Conservation (phyloP, 2,113 vertebrate genomes). For the Eonycteris spelaea region DNA sequence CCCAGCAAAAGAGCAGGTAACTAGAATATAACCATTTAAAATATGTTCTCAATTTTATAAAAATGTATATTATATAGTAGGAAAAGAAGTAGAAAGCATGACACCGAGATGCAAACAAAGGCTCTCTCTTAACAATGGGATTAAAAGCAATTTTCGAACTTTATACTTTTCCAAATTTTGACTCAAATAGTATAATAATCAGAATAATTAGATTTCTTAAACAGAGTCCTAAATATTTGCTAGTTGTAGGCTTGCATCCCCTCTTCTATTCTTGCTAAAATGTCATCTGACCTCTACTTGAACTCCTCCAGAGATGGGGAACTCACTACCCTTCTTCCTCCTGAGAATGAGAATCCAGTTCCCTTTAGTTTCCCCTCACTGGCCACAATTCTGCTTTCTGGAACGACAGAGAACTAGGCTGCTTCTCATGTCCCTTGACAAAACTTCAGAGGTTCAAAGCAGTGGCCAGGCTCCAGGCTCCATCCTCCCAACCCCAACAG, state of each 20-base stretch:
- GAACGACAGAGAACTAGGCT: neutral
- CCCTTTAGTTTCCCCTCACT: neutral
- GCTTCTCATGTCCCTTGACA: neutral
- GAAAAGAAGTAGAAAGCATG: neutral
- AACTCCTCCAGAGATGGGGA: neutral
- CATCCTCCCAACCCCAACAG: neutral
- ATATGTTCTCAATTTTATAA: neutral
- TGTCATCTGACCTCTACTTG: slow-evolving; percentile 1
- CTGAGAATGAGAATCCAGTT: neutral
- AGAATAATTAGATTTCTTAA: neutral
- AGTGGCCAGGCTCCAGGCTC: neutral
- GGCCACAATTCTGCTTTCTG: neutral
- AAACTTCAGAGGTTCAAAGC: neutral
- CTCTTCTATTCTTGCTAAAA: neutral
- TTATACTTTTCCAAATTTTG: neutral
- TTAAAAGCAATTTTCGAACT: neutral
- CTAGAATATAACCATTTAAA: neutral
- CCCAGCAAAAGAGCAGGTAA: neutral
- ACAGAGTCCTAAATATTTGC: neutral
- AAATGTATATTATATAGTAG: neutral
- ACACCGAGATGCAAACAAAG: neutral
- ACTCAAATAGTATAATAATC: neutral
- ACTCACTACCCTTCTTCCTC: neutral
- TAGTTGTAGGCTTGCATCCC: neutral
- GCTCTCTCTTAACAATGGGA: neutral